Percentiles rank a stretch among this genome's conserved stretches.
These are phyloP conservation scores for Piscicola geometra DNA, from an alignment of 2,888 invertebrate species.

Conservation along the genomic window DNA sequence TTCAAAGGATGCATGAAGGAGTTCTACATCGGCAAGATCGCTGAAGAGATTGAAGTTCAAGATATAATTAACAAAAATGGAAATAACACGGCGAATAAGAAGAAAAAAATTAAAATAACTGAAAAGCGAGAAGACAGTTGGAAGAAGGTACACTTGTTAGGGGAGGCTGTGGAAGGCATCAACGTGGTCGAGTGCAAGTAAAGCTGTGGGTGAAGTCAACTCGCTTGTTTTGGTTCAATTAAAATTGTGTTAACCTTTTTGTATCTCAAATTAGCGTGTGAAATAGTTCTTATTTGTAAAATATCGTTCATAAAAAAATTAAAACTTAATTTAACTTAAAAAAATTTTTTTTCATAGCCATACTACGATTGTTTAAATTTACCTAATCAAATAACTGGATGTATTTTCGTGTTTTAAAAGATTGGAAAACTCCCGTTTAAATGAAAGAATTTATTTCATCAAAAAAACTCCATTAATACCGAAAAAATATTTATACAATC, in stretches of 20 bases:
- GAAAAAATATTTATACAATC: slow-evolving; percentile 5
- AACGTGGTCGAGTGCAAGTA: slow-evolving; percentile 46
- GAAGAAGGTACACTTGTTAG: slow-evolving; percentile 65
- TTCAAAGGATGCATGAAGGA: slow-evolving; percentile 78
- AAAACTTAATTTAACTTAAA: no score
- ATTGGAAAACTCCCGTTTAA: neutral
- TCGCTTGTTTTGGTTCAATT: no score
- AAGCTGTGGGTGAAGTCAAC: no score
- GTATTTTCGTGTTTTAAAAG: neutral
- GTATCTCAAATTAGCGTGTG: no score
- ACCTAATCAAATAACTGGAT: neutral
- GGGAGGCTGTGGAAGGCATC: slow-evolving; percentile 64
- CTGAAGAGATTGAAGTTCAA: neutral
- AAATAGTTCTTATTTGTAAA: no score
- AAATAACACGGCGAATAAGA: no score
- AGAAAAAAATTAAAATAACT: neutral
- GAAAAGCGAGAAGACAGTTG: neutral
- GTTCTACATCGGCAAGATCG: slow-evolving; percentile 73
- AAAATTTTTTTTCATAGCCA: no score
- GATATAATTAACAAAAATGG: no score
- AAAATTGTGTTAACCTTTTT: no score
- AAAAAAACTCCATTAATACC: neutral
- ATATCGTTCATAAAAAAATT: no score
- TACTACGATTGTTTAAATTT: no score
- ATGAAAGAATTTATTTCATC: neutral